phyloP scores from a whole-genome alignment of 1,140 invertebrate genomes.

The Drosophila equinoxialis region DNA sequence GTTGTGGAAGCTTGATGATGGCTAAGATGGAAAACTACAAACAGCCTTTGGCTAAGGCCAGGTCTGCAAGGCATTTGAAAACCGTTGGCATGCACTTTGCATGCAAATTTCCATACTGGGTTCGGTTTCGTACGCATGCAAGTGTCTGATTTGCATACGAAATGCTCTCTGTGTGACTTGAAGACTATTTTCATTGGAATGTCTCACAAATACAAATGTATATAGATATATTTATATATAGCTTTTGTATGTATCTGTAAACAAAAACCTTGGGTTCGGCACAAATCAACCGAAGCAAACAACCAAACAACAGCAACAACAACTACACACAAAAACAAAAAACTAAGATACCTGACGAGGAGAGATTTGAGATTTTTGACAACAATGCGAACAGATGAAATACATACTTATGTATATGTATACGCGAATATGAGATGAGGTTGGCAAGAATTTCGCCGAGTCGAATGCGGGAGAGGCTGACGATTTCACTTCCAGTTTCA shows the following conservation, averaged over 20 bases:
- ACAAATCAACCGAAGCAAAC: not conserved
- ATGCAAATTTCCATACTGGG: conserved; percentile 9
- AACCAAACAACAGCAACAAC: not conserved
- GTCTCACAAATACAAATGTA: not conserved
- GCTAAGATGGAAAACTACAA: not conserved
- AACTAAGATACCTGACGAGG: conserved; percentile 9
- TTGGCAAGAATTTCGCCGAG: conserved; percentile 48
- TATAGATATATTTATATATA: not conserved
- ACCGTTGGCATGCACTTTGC: conserved; percentile 14
- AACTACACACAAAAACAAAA: not conserved
- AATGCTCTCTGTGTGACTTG: conserved; percentile 12
- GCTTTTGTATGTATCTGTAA: not conserved
- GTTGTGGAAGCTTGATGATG: not conserved
- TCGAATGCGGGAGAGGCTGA: conserved; percentile 5
- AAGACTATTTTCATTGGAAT: conserved; percentile 21
- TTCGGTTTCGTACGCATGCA: not conserved
- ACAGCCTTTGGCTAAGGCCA: not conserved
- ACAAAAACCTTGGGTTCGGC: not conserved
- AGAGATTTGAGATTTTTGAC: conserved; percentile 26
- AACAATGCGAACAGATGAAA: conserved; percentile 21
- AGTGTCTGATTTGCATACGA: conserved; percentile 29
- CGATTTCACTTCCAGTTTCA: conserved; percentile 66
- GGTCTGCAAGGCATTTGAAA: conserved; percentile 2
- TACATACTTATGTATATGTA: not conserved
- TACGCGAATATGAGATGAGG: conserved; percentile 17